A percentile compares a stretch with the other conserved stretches of the same genome.
phyloP scores from a whole-genome alignment of 1,140 invertebrate genomes.

The Drosophila virilis region DNA sequence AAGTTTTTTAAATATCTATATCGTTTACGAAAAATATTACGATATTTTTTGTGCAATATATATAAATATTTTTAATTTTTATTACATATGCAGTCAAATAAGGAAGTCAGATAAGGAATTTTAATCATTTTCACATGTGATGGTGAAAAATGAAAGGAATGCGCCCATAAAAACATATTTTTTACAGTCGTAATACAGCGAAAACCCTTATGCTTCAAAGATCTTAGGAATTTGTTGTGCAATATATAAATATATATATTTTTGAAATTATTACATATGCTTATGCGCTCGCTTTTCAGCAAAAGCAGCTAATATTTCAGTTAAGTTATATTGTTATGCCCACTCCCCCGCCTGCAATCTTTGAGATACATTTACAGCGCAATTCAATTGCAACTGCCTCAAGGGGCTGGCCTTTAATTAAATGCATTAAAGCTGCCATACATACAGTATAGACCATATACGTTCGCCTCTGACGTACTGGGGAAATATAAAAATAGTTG shows the following conservation, averaged over 20 bases:
- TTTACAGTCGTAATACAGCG: too few relatives aligned
- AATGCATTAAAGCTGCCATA: slow-evolving; percentile 63
- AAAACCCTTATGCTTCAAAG: background rate
- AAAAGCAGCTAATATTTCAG: slow-evolving; percentile 24
- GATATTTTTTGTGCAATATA: slow-evolving; percentile 20
- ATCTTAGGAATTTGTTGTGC: slow-evolving; percentile 9
- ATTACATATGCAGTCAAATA: too few relatives aligned
- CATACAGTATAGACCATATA: slow-evolving; percentile 16
- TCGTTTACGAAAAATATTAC: too few relatives aligned
- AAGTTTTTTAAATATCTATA: too few relatives aligned
- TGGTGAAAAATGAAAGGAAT: too few relatives aligned
- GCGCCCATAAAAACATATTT: too few relatives aligned
- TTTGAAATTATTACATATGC: background rate
- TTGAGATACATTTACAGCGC: slow-evolving; percentile 42
- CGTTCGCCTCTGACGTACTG: slow-evolving; percentile 27
- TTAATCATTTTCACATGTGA: too few relatives aligned
- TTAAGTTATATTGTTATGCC: slow-evolving; percentile 14
- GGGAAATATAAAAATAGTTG: slow-evolving; percentile 40
- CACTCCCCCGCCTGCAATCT: slow-evolving; percentile 19
- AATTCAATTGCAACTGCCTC: slow-evolving; percentile 45
- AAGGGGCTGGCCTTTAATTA: slow-evolving; percentile 63
- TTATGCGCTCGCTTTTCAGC: background rate
- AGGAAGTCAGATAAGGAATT: too few relatives aligned
- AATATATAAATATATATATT: background rate
- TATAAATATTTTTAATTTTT: background rate